These are phyloP conservation scores for Lophius americanus DNA, from an alignment of 2,797 vertebrate genomes.

Conservation along the genomic window DNA sequence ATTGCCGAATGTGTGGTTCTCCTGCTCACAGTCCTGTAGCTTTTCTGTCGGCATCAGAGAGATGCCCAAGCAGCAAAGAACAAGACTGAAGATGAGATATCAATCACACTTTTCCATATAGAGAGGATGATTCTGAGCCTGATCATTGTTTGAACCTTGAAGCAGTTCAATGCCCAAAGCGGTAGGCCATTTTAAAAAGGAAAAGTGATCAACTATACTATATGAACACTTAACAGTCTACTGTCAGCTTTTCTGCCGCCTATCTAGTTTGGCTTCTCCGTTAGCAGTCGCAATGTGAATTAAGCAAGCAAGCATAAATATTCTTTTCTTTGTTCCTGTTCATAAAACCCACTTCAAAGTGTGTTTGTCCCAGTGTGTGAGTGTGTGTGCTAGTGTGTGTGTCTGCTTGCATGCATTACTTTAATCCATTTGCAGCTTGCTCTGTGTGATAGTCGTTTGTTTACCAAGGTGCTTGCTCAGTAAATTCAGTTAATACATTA, in stretches of 20 bases:
- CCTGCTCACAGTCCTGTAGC: constrained; percentile 30
- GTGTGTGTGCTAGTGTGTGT: no score
- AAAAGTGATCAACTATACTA: constrained; percentile 28
- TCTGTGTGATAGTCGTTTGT: constrained; percentile 9
- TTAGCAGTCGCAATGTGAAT: constrained; percentile 8
- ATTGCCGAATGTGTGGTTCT: constrained; percentile 10
- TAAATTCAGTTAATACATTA: constrained; percentile 22
- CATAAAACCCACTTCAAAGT: constrained; percentile 18
- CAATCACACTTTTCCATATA: constrained; percentile 55
- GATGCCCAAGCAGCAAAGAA: constrained; percentile 12
- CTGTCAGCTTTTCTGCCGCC: constrained; percentile 14
- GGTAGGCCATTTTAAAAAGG: constrained; percentile 46
- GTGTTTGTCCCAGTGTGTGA: not conserved
- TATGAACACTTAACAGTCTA: constrained; percentile 30
- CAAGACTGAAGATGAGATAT: constrained; percentile 49
- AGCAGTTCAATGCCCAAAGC: constrained; percentile 35
- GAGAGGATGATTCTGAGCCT: constrained; percentile 44
- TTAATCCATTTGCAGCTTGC: constrained; percentile 11
- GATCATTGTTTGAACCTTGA: constrained; percentile 47
- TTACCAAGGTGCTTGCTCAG: constrained; percentile 20
- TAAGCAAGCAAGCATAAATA: constrained; percentile 15
- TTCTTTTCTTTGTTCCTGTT: not conserved
- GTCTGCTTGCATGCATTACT: not conserved
- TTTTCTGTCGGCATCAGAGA: constrained; percentile 36
- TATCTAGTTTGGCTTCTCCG: constrained; percentile 24